These are phyloP conservation scores for Dryobates pubescens DNA, from an alignment of 2,797 vertebrate species.

Conservation along the genomic window DNA sequence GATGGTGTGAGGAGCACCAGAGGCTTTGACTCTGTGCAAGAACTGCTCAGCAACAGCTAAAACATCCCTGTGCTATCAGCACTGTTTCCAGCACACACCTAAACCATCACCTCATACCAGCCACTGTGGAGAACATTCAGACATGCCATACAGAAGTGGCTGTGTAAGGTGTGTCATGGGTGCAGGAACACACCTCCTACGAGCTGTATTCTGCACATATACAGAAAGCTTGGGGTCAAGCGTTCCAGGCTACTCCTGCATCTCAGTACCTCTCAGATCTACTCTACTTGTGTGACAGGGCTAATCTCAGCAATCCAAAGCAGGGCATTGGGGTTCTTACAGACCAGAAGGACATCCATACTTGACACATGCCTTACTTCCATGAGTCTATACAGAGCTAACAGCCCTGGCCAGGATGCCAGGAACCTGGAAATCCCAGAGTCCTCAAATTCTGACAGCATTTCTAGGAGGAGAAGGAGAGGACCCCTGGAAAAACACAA, in stretches of 20 bases:
- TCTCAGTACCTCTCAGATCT: background rate
- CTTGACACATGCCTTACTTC: background rate
- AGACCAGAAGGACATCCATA: background rate
- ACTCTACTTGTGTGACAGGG: background rate
- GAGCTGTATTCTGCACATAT: background rate
- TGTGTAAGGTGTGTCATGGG: background rate
- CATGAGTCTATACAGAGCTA: background rate
- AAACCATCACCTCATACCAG: background rate
- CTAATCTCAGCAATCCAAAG: background rate
- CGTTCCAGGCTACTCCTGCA: background rate
- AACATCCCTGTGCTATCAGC: too few relatives aligned
- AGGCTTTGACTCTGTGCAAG: too few relatives aligned
- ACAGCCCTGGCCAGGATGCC: background rate
- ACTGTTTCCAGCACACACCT: background rate
- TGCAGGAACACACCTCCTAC: background rate
- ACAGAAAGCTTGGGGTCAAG: background rate
- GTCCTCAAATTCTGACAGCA: background rate
- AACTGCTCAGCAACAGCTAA: too few relatives aligned
- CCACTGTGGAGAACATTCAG: background rate
- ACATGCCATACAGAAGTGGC: background rate
- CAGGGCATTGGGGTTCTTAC: background rate
- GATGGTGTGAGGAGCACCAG: too few relatives aligned
- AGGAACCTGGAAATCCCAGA: background rate
- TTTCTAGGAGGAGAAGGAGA: background rate
- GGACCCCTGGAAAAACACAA: background rate